Evolutionary conservation across 2,113 vertebrate species (phyloP).

Genomic region (Eulemur macaco): DNA sequence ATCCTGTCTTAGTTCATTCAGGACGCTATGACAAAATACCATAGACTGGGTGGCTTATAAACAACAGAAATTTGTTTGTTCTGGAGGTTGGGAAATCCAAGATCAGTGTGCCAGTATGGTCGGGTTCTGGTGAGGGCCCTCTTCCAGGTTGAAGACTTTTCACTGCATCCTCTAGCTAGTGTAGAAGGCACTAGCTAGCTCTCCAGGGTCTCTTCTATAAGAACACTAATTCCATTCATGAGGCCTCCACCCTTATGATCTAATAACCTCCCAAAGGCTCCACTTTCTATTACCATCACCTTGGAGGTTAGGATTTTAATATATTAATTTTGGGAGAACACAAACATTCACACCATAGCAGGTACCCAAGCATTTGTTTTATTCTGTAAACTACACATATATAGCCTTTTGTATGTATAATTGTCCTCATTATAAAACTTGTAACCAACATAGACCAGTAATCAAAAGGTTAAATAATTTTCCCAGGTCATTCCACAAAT

Average conservation of each 20-base stretch:
- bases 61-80: not conserved
- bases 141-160: not conserved
- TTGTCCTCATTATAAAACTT: not conserved
- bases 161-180: not conserved
- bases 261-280: not conserved
- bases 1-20: not conserved
- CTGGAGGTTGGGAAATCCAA: not conserved
- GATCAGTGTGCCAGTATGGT: no score
- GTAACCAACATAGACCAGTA: not conserved
- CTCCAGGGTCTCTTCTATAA: not conserved
- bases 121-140: not conserved
- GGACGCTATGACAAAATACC: not conserved
- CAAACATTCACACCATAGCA: not conserved
- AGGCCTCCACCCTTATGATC: not conserved
- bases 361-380: not conserved
- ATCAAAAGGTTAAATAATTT: conserved; percentile 9
- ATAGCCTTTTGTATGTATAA: not conserved
- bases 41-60: not conserved
- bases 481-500: not conserved
- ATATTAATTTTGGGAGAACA: not conserved
- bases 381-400: not conserved
- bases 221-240: fast-evolving
- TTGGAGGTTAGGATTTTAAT: not conserved
- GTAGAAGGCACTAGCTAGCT: not conserved
- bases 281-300: not conserved